Percentiles rank a stretch among this genome's conserved stretches.
phyloP scores from a whole-genome alignment of 2,888 invertebrate genomes.

The Stramonita haemastoma region DNA sequence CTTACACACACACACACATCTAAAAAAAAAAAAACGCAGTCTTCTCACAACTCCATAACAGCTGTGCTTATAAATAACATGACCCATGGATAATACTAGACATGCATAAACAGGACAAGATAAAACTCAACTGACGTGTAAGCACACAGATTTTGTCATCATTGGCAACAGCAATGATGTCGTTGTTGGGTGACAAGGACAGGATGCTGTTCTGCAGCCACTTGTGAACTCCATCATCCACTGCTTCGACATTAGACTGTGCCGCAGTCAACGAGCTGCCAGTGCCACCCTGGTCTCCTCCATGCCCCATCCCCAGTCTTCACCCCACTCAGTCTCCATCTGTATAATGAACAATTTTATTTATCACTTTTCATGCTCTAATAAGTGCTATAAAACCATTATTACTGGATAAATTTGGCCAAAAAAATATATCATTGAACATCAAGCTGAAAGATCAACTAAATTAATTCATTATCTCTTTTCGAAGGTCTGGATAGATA shows the following conservation, averaged over 20 bases:
- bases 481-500: no score
- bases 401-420: no score
- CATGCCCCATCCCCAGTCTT: constrained; percentile 75
- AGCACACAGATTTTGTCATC: constrained; percentile 84
- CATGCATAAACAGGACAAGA: not conserved
- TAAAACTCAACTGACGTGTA: constrained; percentile 61
- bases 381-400: no score
- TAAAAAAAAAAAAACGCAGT: not conserved
- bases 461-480: no score
- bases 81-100: not conserved
- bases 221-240: constrained; percentile 70
- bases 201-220: constrained; percentile 85
- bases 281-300: constrained; percentile 61
- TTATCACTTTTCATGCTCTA: not conserved
- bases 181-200: constrained; percentile 84
- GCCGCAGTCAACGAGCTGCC: constrained; percentile 49
- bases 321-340: constrained; percentile 65
- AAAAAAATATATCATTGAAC: no score
- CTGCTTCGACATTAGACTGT: constrained; percentile 48
- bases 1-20: not conserved
- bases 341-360: not conserved
- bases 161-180: constrained; percentile 84
- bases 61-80: not conserved
- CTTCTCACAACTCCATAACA: no score
- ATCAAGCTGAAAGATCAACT: no score